Evolutionary conservation across 1,140 invertebrate genomes (phyloP).

Genomic region (Chionoecetes opilio): DNA sequence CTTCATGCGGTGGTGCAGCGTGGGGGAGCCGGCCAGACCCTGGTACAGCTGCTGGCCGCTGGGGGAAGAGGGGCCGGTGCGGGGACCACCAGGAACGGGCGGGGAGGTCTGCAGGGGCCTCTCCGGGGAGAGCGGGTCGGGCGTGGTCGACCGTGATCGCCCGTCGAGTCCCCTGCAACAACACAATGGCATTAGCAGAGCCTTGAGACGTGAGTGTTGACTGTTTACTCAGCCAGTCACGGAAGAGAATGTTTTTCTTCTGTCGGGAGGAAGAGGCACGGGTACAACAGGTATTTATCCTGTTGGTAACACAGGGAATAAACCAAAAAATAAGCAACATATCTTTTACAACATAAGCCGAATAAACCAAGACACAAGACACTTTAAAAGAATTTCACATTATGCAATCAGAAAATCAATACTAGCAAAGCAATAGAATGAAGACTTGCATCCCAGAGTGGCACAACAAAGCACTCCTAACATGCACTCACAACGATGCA

Average conservation of each 20-base stretch:
- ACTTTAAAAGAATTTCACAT: not conserved
- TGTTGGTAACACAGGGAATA: not conserved
- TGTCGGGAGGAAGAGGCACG: not conserved
- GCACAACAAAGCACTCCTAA: too few relatives aligned
- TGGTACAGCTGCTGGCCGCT: slow-evolving; percentile 66
- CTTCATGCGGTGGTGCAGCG: slow-evolving; percentile 95
- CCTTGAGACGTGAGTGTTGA: not conserved
- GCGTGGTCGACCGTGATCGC: slow-evolving; percentile 88
- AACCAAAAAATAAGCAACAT: not conserved
- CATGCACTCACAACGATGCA: not conserved
- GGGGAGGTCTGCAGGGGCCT: slow-evolving; percentile 83
- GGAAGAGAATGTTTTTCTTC: not conserved
- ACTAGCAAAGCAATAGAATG: not conserved
- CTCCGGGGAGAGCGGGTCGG: slow-evolving; percentile 88
- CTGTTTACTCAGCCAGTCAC: not conserved
- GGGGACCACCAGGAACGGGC: slow-evolving; percentile 82
- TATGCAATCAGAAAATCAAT: not conserved
- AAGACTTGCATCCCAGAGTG: not conserved
- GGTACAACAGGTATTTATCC: not conserved
- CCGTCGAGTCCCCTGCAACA: slow-evolving; percentile 82
- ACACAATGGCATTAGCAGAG: not conserved
- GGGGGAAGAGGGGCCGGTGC: slow-evolving; percentile 81
- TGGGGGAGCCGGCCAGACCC: slow-evolving; percentile 85
- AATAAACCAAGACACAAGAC: not conserved
- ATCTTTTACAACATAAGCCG: not conserved